These are phyloP conservation scores for Syngnathus typhle DNA, from an alignment of 2,113 vertebrate genomes.

Conservation along the genomic window DNA sequence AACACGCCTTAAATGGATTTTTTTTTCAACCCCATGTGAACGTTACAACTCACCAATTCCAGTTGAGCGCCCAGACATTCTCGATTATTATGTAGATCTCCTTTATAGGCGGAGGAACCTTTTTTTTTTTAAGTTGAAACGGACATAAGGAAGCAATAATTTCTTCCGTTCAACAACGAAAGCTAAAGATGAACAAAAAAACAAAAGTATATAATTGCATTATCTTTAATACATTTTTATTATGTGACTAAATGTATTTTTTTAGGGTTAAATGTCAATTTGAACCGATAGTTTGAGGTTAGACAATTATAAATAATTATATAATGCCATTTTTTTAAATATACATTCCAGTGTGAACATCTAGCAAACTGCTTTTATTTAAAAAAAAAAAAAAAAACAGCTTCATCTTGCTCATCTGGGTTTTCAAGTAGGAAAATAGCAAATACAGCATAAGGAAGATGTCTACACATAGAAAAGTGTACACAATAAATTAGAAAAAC, in stretches of 20 bases:
- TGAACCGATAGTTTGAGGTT: not conserved
- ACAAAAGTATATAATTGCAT: not conserved
- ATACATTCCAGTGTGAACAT: not conserved
- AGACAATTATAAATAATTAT: not conserved
- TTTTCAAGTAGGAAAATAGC: constrained; percentile 10
- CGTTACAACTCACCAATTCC: not conserved
- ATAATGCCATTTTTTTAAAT: too few relatives aligned
- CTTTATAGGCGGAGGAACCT: not conserved
- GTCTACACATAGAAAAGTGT: not conserved
- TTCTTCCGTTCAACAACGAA: not conserved
- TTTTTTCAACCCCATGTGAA: not conserved
- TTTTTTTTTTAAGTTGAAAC: not conserved
- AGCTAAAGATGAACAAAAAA: not conserved
- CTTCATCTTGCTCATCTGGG: not conserved
- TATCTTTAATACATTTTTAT: not conserved
- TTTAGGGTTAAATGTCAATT: not conserved
- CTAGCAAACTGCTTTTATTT: not conserved
- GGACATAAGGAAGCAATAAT: not conserved
- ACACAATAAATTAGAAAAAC: not conserved
- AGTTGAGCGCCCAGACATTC: not conserved
- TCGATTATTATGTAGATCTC: not conserved
- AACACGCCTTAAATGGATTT: not conserved
- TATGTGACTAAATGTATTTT: not conserved
- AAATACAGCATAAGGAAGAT: constrained; percentile 1
- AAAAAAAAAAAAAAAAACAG: not conserved